These are phyloP conservation scores for Isichthys henryi DNA, from an alignment of 2,113 vertebrate species.

Conservation along the genomic window DNA sequence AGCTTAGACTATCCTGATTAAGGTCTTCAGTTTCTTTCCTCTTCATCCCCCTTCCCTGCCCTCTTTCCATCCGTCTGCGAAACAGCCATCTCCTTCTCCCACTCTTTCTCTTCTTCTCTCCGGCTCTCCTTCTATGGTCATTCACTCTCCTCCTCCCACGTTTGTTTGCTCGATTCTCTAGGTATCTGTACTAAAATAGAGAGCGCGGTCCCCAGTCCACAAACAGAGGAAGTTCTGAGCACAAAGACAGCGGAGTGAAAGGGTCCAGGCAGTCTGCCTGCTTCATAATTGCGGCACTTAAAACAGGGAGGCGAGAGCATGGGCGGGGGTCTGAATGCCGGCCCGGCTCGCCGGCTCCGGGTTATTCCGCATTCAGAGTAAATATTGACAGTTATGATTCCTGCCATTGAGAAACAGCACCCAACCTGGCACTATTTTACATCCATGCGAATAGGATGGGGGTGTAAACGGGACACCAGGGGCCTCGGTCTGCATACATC, in stretches of 20 bases:
- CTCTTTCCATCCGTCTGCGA: background rate
- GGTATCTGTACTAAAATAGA: slow-evolving; percentile 2
- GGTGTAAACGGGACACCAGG: background rate
- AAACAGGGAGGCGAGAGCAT: background rate
- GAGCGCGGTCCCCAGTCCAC: background rate
- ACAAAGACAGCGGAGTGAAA: slow-evolving; percentile 5
- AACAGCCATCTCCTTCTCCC: background rate
- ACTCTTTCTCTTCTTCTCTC: background rate
- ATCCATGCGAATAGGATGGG: background rate
- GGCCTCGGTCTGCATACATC: too few species aligned
- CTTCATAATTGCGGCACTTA: slow-evolving; percentile 16
- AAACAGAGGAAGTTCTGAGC: slow-evolving; percentile 23
- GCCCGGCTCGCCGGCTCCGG: background rate
- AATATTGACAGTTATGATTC: slow-evolving; percentile 23
- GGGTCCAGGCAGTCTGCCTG: slow-evolving; percentile 21
- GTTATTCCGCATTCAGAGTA: slow-evolving; percentile 3
- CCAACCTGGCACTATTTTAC: background rate
- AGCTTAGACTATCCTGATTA: background rate
- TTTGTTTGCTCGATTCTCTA: slow-evolving; percentile 11
- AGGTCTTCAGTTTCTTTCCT: background rate
- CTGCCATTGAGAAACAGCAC: slow-evolving; percentile 3
- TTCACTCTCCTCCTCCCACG: background rate
- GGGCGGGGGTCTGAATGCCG: background rate
- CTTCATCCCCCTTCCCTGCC: background rate
- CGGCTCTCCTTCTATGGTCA: background rate